These are phyloP conservation scores for Uloborus plumipes DNA, from an alignment of 2,888 invertebrate genomes.

Conservation along the genomic window DNA sequence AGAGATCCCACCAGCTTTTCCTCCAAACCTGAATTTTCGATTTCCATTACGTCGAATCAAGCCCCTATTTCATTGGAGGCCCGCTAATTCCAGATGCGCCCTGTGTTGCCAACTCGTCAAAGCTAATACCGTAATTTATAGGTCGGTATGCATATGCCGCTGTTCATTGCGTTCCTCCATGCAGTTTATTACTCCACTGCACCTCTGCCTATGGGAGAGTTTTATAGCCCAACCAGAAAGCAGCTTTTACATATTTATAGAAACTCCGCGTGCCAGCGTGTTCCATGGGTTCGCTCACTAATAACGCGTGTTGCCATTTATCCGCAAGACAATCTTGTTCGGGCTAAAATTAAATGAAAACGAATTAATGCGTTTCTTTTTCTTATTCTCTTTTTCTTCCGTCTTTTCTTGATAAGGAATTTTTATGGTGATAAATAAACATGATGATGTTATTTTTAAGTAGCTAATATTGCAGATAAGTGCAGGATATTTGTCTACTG, in stretches of 20 bases:
- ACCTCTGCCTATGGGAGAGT: conserved; percentile 18
- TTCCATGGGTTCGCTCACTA: too few relatives aligned
- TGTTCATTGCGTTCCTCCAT: conserved; percentile 27
- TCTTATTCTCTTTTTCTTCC: too few relatives aligned
- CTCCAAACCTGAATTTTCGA: conserved; percentile 47
- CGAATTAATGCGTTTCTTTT: too few relatives aligned
- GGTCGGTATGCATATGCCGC: conserved; percentile 46
- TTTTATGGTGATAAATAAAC: too few relatives aligned
- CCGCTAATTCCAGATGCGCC: conserved; percentile 54
- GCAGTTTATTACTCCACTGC: not conserved
- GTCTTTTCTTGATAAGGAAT: too few relatives aligned
- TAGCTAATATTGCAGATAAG: too few relatives aligned
- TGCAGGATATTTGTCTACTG: too few relatives aligned
- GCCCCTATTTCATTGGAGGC: conserved; percentile 35
- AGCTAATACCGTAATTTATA: conserved; percentile 60
- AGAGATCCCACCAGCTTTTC: conserved; percentile 2
- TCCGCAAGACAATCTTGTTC: too few relatives aligned
- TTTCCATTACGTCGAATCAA: conserved; percentile 13
- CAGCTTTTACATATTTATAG: conserved; percentile 53
- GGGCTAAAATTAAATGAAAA: too few relatives aligned
- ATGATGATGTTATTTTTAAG: too few relatives aligned
- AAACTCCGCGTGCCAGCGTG: conserved; percentile 1
- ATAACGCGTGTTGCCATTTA: too few relatives aligned
- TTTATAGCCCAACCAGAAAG: conserved; percentile 39
- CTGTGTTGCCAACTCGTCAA: conserved; percentile 27